A percentile compares a stretch with the other conserved stretches of the same genome.
Evolutionary conservation across 2,888 invertebrate genomes (phyloP).

Genomic region (Pristionchus fissidentatus): DNA sequence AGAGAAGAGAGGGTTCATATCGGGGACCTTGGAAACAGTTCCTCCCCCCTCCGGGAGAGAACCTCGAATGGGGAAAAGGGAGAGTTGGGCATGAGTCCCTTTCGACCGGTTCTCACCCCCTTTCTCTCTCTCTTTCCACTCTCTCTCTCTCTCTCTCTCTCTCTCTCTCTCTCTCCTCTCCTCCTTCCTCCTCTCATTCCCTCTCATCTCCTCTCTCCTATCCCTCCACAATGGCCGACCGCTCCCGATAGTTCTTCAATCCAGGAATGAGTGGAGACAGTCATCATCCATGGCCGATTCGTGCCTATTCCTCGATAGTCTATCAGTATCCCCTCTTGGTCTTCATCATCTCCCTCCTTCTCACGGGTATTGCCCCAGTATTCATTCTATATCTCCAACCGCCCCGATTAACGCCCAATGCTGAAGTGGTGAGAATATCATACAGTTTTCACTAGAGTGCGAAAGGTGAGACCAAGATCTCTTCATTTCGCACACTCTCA

Average conservation of each 20-base stretch:
- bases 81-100: neutral
- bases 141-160: conserved; percentile 28
- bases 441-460: neutral
- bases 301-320: conserved; percentile 44
- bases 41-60: neutral
- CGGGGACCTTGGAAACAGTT: neutral
- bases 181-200: neutral
- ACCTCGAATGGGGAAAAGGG: conserved; percentile 5
- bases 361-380: conserved; percentile 59
- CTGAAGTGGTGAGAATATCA: conserved; percentile 69
- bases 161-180: conserved; percentile 21
- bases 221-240: neutral
- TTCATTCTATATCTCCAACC: conserved; percentile 55
- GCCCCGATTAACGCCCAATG: conserved; percentile 65
- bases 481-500: no score
- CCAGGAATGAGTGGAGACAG: neutral
- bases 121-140: conserved; percentile 28
- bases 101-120: conserved; percentile 37
- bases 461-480: no score
- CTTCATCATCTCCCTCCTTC: conserved; percentile 57
- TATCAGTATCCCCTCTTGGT: conserved; percentile 53
- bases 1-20: neutral
- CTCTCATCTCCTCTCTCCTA: neutral
- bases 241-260: neutral
- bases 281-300: neutral